Percentiles rank a stretch among this genome's conserved stretches.
phyloP scores from a whole-genome alignment of 2,797 vertebrate genomes.

The Pelodytes ibericus region DNA sequence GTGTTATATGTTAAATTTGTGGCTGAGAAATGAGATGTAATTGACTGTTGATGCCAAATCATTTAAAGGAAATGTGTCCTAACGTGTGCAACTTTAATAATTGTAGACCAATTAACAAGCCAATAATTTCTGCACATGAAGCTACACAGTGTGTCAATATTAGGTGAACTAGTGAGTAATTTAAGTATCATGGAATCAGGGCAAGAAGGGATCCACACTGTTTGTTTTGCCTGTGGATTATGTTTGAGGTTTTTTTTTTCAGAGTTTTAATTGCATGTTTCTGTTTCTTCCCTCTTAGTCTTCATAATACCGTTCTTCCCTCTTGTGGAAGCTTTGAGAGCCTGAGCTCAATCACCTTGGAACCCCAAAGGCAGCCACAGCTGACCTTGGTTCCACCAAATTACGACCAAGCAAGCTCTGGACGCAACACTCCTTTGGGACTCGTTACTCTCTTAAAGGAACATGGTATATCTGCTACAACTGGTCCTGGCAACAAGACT shows the following conservation, averaged over 20 bases:
- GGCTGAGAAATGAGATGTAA: too few relatives aligned
- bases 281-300: slow-evolving; percentile 66
- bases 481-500: not conserved
- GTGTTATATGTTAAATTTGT: too few relatives aligned
- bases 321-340: slow-evolving; percentile 79
- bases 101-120: too few relatives aligned
- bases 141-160: too few relatives aligned
- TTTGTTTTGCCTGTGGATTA: not conserved
- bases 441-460: slow-evolving; percentile 76
- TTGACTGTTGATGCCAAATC: too few relatives aligned
- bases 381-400: not conserved
- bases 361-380: slow-evolving; percentile 19
- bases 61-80: too few relatives aligned
- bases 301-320: slow-evolving; percentile 75
- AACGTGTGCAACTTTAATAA: too few relatives aligned
- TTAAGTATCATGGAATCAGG: too few relatives aligned
- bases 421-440: slow-evolving; percentile 63
- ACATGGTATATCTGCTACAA: slow-evolving; percentile 74
- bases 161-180: too few relatives aligned
- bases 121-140: too few relatives aligned
- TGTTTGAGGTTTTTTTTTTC: not conserved
- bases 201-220: not conserved
- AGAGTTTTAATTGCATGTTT: slow-evolving; percentile 8
- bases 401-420: slow-evolving; percentile 23
- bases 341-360: slow-evolving; percentile 62